These are phyloP conservation scores for Megalonaias nervosa DNA, from an alignment of 1,140 invertebrate species.

Conservation along the genomic window DNA sequence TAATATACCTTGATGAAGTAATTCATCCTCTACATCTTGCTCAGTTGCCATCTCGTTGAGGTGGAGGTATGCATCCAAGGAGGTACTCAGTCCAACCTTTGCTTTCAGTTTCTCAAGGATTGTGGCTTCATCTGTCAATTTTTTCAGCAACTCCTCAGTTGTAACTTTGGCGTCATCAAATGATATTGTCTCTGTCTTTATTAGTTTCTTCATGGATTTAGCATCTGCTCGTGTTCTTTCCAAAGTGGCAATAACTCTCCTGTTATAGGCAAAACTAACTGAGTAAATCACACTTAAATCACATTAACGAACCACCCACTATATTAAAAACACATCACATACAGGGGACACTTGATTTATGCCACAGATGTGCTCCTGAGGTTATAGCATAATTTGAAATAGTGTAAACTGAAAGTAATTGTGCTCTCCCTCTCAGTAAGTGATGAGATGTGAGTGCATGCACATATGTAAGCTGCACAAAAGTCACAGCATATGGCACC, in stretches of 20 bases:
- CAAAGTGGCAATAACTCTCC: slow-evolving; percentile 66
- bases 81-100: slow-evolving; percentile 62
- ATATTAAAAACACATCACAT: too few relatives aligned
- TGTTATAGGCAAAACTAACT: slow-evolving; percentile 31
- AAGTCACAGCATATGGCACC: too few relatives aligned
- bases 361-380: too few relatives aligned
- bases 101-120: slow-evolving; percentile 69
- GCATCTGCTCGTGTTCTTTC: slow-evolving; percentile 67
- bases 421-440: too few relatives aligned
- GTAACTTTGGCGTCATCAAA: slow-evolving; percentile 65
- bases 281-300: too few relatives aligned
- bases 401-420: too few relatives aligned
- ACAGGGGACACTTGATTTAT: too few relatives aligned
- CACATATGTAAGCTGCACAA: too few relatives aligned
- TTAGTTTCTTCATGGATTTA: slow-evolving; percentile 68
- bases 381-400: too few relatives aligned
- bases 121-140: slow-evolving; percentile 67
- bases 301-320: too few relatives aligned
- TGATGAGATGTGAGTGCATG: too few relatives aligned
- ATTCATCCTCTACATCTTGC: slow-evolving; percentile 67
- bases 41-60: slow-evolving; percentile 67
- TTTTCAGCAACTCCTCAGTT: slow-evolving; percentile 61
- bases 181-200: slow-evolving; percentile 63
- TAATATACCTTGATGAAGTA: slow-evolving; percentile 63
- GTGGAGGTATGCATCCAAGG: slow-evolving; percentile 68